Conservation (phyloP, 2,113 vertebrate genomes). For the Pao palembangensis region DNA sequence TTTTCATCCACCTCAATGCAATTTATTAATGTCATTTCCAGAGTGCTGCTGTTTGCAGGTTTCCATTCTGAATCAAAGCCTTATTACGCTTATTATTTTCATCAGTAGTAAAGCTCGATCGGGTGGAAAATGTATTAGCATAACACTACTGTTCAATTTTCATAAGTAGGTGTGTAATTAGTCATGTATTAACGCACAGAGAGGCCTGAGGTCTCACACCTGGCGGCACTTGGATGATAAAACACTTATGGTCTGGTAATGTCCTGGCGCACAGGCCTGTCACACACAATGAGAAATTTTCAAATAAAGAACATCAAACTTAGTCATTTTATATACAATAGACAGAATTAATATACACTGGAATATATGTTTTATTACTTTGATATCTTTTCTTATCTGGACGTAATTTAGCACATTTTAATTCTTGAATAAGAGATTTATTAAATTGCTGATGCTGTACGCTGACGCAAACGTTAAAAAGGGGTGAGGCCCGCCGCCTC, state of each 20-base stretch:
- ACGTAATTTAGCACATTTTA: no score
- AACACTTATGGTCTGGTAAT: conserved; percentile 23
- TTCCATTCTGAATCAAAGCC: conserved; percentile 31
- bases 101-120: conserved; percentile 78
- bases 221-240: conserved; percentile 40
- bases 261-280: neutral
- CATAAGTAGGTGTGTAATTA: conserved; percentile 94
- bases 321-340: no score
- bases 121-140: conserved; percentile 94
- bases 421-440: no score
- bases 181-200: conserved; percentile 90
- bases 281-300: no score
- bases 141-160: conserved; percentile 99
- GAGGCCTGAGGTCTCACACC: conserved; percentile 74
- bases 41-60: conserved; percentile 24
- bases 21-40: conserved; percentile 29
- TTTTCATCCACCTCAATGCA: neutral
- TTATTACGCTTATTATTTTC: conserved; percentile 13
- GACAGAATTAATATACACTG: no score
- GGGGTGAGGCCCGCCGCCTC: conserved; percentile 35
- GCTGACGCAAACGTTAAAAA: no score
- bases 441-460: no score
- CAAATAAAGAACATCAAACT: no score
- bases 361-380: no score
- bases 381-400: no score